phyloP scores from a whole-genome alignment of 2,113 vertebrate genomes.

The Raja brachyura region DNA sequence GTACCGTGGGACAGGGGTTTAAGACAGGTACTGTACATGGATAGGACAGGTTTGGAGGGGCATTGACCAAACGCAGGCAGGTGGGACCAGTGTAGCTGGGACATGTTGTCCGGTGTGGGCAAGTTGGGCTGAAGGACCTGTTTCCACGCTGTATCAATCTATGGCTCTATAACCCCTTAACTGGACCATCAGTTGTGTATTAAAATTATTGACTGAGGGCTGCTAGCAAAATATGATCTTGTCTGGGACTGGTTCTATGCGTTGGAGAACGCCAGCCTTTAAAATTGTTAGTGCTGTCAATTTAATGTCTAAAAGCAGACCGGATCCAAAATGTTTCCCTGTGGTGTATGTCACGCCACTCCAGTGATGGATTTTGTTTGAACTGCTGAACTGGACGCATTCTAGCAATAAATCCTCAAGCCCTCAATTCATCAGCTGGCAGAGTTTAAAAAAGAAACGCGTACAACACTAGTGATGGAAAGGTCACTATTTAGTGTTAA shows the following conservation, averaged over 20 bases:
- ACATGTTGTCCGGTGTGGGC: too few species aligned
- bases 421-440: constrained; percentile 28
- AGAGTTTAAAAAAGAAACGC: neutral
- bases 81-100: too few species aligned
- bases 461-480: constrained; percentile 9
- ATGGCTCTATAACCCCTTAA: too few species aligned
- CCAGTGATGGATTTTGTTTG: constrained; percentile 34
- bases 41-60: too few species aligned
- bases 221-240: neutral
- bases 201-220: neutral
- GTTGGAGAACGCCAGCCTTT: neutral
- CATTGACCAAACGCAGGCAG: too few species aligned
- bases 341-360: constrained; percentile 32
- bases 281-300: constrained; percentile 28
- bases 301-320: constrained; percentile 29
- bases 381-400: constrained; percentile 34
- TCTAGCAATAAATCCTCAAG: constrained; percentile 31
- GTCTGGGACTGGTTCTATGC: neutral
- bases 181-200: neutral
- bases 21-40: too few species aligned
- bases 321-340: constrained; percentile 36
- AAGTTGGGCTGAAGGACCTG: too few species aligned
- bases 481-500: constrained; percentile 25
- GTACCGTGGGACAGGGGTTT: too few species aligned
- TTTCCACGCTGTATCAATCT: too few species aligned